Evolutionary conservation across 2,797 vertebrate species (phyloP), one percentile per base, ranked within the genome.

Genomic region (Carapus acus): DNA sequence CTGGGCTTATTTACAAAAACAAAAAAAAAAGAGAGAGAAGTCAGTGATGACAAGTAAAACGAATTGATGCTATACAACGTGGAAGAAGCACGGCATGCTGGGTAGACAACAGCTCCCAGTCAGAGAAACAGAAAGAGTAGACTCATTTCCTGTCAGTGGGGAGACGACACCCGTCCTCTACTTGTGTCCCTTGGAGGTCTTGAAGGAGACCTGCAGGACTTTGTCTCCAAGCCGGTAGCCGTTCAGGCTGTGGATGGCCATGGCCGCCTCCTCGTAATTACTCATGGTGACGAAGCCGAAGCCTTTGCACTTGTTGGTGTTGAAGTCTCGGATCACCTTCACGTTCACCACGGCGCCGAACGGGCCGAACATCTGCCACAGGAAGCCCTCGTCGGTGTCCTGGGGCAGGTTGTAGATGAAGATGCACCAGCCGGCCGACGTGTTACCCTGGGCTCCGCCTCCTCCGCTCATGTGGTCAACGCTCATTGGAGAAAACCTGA

Each of bases 281-380:
- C 90, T 92, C 96, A 98, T 98, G 84, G 94, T 96, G 73, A 98
- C 96, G 76, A 98, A 98, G 58, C 96, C 96, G 66, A 98, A 98
- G 63, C 96, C 96, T 91, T 97, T 94, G 85, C 96, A 97, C 86
- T 98, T 98, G 89, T 94, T 98, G 88, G 92, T 97, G 90, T 93
- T 97, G 87, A 98, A 97, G 78, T 98, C 94, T 60, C 94, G 92
- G 81, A 98, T 98, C 81, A 98, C 93, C 82, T 98, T 98, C 73
- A 98, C 95, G 24, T 96, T 97, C 84, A 91, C 92, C 54, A 98
- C 95, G 0, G 94, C 94, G 0, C 95, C 95, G 45, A 98, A 97
- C 2, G 94, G 96, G 62, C 96, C 96, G 46, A 97, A 98, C 93
- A 98, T 94, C 89, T 98, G 96, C 96, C 96, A 98, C 67, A 98